These are phyloP conservation scores for Lethrus apterus DNA, from an alignment of 1,140 invertebrate genomes.

Conservation along the genomic window DNA sequence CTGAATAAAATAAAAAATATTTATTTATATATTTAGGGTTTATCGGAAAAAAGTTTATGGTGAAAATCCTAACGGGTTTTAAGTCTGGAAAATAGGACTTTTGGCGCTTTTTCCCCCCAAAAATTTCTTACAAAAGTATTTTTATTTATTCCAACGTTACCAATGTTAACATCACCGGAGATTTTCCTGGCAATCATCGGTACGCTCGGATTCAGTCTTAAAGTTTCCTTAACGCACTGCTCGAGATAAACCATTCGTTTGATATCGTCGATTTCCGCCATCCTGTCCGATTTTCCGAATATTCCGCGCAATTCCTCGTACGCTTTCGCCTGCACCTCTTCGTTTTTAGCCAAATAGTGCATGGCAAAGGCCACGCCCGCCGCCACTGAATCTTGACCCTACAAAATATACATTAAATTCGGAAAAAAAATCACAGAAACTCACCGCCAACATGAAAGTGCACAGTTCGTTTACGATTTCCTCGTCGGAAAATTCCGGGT, in stretches of 20 bases:
- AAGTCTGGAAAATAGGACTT: no score
- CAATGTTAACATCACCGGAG: constrained; percentile 48
- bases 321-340: constrained; percentile 53
- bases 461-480: constrained; percentile 65
- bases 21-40: no score
- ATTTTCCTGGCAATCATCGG: constrained; percentile 54
- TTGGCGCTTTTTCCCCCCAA: no score
- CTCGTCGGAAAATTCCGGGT: constrained; percentile 52
- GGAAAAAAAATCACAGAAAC: constrained; percentile 8
- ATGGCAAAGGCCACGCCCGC: constrained; percentile 52
- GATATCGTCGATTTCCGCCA: constrained; percentile 42
- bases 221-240: constrained; percentile 58
- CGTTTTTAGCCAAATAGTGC: constrained; percentile 52
- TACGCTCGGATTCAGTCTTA: constrained; percentile 61
- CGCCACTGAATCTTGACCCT: constrained; percentile 70
- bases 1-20: no score
- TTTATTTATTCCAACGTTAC: no score
- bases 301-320: constrained; percentile 48
- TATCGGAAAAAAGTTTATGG: no score
- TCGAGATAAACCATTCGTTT: constrained; percentile 57
- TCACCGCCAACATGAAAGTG: constrained; percentile 69
- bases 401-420: constrained; percentile 29
- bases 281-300: constrained; percentile 38
- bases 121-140: no score
- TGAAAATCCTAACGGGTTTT: no score